These are phyloP conservation scores for Macrobrachium nipponense DNA, from an alignment of 1,140 invertebrate species.

Conservation along the genomic window DNA sequence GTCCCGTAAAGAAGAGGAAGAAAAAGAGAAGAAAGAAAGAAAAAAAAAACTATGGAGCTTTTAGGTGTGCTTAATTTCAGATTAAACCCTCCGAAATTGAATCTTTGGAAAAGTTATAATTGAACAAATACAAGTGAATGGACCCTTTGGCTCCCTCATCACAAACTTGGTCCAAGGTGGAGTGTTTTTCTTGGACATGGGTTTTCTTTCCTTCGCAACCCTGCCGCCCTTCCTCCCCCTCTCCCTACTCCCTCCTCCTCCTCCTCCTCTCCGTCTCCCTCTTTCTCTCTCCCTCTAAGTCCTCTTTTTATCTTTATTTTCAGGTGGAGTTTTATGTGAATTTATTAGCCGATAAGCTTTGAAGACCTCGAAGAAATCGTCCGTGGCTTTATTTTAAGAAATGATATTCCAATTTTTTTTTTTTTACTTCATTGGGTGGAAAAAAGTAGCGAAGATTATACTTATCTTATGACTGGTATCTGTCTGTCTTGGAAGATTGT, in stretches of 20 bases:
- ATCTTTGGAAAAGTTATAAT: slow-evolving; percentile 62
- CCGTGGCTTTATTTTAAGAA: background rate
- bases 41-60: slow-evolving; percentile 39
- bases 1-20: background rate
- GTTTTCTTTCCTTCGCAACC: background rate
- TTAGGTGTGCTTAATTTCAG: slow-evolving; percentile 45
- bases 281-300: background rate
- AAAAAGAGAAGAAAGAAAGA: background rate
- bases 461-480: too few species aligned
- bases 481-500: too few species aligned
- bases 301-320: background rate
- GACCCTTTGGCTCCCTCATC: slow-evolving; percentile 6
- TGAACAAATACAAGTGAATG: slow-evolving; percentile 50
- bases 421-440: too few species aligned
- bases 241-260: too few species aligned
- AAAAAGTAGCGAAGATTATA: too few species aligned
- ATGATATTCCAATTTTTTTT: too few species aligned
- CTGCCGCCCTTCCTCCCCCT: too few species aligned
- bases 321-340: slow-evolving; percentile 27
- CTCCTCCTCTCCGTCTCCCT: too few species aligned
- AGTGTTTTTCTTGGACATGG: slow-evolving; percentile 29
- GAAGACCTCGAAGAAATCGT: slow-evolving; percentile 8
- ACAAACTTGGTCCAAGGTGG: slow-evolving; percentile 20
- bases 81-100: slow-evolving; percentile 53
- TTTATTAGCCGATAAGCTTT: slow-evolving; percentile 43